A percentile compares a stretch with the other conserved stretches of the same genome.
Conservation (phyloP, 1,140 invertebrate species). For the Metaphire vulgaris region DNA sequence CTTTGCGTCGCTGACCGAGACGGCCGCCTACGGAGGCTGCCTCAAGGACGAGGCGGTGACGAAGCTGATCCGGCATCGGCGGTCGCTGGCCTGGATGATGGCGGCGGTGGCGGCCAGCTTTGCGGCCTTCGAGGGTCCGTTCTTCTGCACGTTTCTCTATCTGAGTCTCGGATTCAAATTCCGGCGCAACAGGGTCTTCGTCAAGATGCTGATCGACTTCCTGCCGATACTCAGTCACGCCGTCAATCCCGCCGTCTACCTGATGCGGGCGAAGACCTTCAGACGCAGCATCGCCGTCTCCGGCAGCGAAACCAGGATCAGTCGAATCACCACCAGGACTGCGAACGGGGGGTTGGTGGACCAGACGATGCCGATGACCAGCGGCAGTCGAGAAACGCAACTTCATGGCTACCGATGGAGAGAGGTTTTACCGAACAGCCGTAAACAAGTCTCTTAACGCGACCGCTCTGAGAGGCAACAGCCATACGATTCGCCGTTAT, state of each 20-base stretch:
- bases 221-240: constrained; percentile 26
- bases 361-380: no score
- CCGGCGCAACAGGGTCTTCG: constrained; percentile 20
- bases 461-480: no score
- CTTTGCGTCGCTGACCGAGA: constrained; percentile 5
- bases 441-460: no score
- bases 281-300: constrained; percentile 2
- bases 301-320: no score
- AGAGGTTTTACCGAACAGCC: no score
- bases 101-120: constrained; percentile 22
- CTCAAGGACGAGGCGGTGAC: neutral
- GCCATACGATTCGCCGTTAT: no score
- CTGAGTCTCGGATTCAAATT: constrained; percentile 14
- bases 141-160: constrained; percentile 23
- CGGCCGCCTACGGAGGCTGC: neutral
- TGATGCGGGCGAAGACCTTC: neutral
- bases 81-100: constrained; percentile 26
- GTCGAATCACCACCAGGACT: no score
- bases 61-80: constrained; percentile 7
- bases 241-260: constrained; percentile 23
- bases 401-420: no score
- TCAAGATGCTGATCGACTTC: constrained; percentile 17
- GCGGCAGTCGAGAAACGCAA: no score
- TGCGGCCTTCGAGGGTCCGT: constrained; percentile 19
- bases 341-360: no score